Evolutionary conservation across 2,888 invertebrate genomes (phyloP).

Genomic region (Pheosia tremula): DNA sequence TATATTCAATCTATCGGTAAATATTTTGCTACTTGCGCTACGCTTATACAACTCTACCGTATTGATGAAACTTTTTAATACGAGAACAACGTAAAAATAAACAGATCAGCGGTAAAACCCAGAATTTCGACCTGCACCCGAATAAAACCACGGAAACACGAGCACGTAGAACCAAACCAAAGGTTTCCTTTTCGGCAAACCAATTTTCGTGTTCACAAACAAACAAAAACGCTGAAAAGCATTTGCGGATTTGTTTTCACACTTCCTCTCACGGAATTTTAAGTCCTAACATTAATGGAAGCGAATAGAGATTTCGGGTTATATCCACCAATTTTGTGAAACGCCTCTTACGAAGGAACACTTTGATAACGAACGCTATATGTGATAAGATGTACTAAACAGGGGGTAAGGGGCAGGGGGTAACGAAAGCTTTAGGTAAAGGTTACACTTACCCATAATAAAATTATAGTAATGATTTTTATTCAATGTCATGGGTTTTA

Average conservation of each 20-base stretch:
- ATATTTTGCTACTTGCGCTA: too few species aligned
- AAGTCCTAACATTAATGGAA: constrained; percentile 1
- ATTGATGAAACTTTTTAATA: neutral
- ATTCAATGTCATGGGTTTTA: too few species aligned
- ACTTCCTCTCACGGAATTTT: neutral
- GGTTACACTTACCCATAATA: too few species aligned
- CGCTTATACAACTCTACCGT: too few species aligned
- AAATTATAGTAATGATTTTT: too few species aligned
- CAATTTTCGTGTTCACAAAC: constrained; percentile 8
- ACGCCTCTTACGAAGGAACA: neutral
- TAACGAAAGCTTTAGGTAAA: too few species aligned
- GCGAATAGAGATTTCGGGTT: constrained; percentile 3
- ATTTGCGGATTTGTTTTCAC: constrained; percentile 8
- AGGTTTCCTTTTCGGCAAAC: constrained; percentile 6
- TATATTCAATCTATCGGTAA: too few species aligned
- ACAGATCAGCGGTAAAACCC: neutral
- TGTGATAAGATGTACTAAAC: too few species aligned
- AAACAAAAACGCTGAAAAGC: neutral
- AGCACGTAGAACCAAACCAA: neutral
- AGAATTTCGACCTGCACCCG: neutral
- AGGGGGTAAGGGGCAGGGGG: too few species aligned
- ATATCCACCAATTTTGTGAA: neutral
- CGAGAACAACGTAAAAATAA: neutral
- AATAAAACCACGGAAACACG: constrained; percentile 1
- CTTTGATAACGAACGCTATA: too few species aligned